Base-by-base conservation (phyloP, 2,888 invertebrate species). In the Trimorus sp. region DNA sequence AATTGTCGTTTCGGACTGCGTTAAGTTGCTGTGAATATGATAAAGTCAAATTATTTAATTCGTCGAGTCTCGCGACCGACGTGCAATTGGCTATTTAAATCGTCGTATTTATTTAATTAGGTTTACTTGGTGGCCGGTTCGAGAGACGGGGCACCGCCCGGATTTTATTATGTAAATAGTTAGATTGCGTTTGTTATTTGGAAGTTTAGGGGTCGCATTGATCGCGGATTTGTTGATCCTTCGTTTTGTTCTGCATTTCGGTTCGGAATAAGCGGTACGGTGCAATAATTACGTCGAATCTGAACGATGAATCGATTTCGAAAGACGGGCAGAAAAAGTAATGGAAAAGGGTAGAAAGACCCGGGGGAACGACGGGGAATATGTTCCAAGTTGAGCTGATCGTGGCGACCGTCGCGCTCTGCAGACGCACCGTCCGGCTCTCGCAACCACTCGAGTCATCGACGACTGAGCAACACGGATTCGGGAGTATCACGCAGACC, bases 21-120 rank as follows among this genome's bases (percentile, higher is more conserved):
- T 81, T 81, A 15, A 68, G 54, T 81, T 77, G 68, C 81, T 82
- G 77, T 82, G 81, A 82, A 77, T 82, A 73, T 63, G 71, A 26
- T 26, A 26, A 26, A 63, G 73, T 68, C 76, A 66, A 73, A 77
- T 81, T 81, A 77, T 73, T 77, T 81, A 77, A 77, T 76, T 40
- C 8, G 40, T 40, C 59, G 73, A 79, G 60, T 42, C 53, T 63
- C n/a, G 66, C 14, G 68, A 66, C 73, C 73, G 73, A 74, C 71
- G 66, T 70, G 71, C 15, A 38, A 80, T 81, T 74, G 76, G 80
- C 45, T 71, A 81, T 70, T 80, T 70, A 60, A 65, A 58, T 54
- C 11, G 42, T 70, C 40, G 49, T 80, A 75, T 77, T 77, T 81
- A 81, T 81, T 81, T 77, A 81, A 62, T 77, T 81, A 77, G 73